Conservation (phyloP, 2,888 invertebrate species). For the Mythimna lalbum region DNA sequence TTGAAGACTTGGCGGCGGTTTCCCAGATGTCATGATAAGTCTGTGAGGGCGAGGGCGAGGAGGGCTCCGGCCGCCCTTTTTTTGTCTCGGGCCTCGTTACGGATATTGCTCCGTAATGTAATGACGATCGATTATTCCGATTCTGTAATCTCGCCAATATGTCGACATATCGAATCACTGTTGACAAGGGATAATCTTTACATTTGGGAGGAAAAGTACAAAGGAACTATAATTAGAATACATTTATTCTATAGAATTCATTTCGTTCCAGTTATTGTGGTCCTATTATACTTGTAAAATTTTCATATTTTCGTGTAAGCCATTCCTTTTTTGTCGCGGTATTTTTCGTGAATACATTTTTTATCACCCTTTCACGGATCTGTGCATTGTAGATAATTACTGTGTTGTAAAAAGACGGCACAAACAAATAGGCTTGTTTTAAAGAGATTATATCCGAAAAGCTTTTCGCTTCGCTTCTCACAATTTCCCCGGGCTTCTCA, state of each 20-base stretch:
- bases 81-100: constrained; percentile 60
- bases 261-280: background rate
- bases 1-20: constrained; percentile 32
- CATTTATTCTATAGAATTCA: constrained; percentile 8
- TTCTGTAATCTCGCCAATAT: constrained; percentile 43
- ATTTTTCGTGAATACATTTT: constrained; percentile 27
- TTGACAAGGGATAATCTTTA: constrained; percentile 44
- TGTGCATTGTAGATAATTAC: constrained; percentile 43
- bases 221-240: constrained; percentile 12
- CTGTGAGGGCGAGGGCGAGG: constrained; percentile 4
- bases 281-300: constrained; percentile 15
- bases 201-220: constrained; percentile 26
- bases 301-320: constrained; percentile 16
- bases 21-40: constrained; percentile 47
- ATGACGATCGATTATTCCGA: constrained; percentile 62
- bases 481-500: constrained; percentile 31
- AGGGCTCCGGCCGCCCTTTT: constrained; percentile 48
- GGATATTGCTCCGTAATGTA: constrained; percentile 62
- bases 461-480: constrained; percentile 33
- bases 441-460: constrained; percentile 49
- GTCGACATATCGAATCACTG: constrained; percentile 47
- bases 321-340: background rate
- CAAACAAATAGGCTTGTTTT: constrained; percentile 47
- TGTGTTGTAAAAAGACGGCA: constrained; percentile 38
- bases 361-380: constrained; percentile 44